Evolutionary conservation across 2,113 vertebrate genomes (phyloP).

Genomic region (Hippopotamus amphibius): DNA sequence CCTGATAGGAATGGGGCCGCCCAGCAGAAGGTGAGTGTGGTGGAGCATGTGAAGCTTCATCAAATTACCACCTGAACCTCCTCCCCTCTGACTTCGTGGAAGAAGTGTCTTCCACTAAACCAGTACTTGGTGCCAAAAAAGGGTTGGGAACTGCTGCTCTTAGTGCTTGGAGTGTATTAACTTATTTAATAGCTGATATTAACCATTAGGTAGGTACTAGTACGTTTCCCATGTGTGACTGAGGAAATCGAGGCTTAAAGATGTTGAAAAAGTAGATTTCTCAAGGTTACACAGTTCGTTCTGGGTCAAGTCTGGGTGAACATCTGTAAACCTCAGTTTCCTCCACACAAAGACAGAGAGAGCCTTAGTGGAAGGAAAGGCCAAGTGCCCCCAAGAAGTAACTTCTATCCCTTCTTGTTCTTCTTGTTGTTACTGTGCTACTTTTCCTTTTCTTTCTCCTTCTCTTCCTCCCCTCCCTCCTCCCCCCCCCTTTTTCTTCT

Average conservation of each 20-base stretch:
- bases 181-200: background rate
- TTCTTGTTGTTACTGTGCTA: background rate
- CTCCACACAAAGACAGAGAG: background rate
- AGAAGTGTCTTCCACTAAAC: too few species aligned
- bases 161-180: background rate
- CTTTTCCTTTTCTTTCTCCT: background rate
- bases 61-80: too few species aligned
- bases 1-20: too few species aligned
- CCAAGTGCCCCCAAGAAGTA: background rate
- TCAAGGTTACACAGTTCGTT: rapidly evolving
- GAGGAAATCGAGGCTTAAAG: background rate
- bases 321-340: background rate
- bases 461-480: background rate
- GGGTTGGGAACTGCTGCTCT: too few species aligned
- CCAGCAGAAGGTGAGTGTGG: too few species aligned
- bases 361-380: background rate
- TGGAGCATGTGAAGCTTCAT: too few species aligned
- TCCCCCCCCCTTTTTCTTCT: background rate
- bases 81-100: too few species aligned
- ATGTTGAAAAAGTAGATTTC: background rate
- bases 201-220: background rate
- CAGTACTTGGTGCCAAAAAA: too few species aligned
- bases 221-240: background rate
- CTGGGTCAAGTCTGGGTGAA: background rate
- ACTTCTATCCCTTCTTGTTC: background rate